Conservation (phyloP, 2,797 vertebrate species). For the Sebastes miniatus region DNA sequence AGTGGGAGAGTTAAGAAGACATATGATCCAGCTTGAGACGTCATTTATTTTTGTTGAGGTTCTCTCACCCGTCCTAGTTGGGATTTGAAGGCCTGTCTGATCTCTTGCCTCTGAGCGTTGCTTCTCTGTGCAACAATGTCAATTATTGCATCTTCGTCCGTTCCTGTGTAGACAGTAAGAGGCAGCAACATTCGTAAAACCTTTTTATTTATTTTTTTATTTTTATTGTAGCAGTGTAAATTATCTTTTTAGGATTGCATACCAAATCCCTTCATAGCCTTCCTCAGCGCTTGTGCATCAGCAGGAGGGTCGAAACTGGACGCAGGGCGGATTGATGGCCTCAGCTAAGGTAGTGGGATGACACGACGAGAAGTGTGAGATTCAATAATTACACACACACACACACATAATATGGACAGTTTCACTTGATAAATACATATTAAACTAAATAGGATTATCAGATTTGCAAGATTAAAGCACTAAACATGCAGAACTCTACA, state of each 20-base stretch:
- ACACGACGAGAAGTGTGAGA: slow-evolving; percentile 9
- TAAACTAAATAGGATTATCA: not conserved
- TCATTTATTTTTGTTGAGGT: not conserved
- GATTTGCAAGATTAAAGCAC: not conserved
- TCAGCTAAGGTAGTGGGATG: slow-evolving; percentile 77
- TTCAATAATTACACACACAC: not conserved
- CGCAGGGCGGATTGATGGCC: slow-evolving; percentile 83
- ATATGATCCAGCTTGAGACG: not conserved
- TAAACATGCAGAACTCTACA: slow-evolving; percentile 30
- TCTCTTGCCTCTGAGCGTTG: slow-evolving; percentile 93
- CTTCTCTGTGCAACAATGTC: slow-evolving; percentile 89
- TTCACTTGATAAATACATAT: not conserved
- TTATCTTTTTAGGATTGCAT: slow-evolving; percentile 35
- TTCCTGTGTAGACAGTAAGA: slow-evolving; percentile 84
- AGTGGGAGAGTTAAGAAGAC: not conserved
- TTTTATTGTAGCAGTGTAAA: not conserved
- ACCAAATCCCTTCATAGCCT: slow-evolving; percentile 99
- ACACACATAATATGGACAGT: not conserved
- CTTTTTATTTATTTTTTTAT: not conserved
- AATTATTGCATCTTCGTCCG: slow-evolving; percentile 92
- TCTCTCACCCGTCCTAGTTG: slow-evolving; percentile 90
- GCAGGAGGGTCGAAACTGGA: slow-evolving; percentile 84
- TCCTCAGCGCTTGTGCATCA: slow-evolving; percentile 92
- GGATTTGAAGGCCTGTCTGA: slow-evolving; percentile 93
- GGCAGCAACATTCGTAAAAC: not conserved